Conservation (phyloP, 2,113 vertebrate genomes). For the Oryzias javanicus region DNA sequence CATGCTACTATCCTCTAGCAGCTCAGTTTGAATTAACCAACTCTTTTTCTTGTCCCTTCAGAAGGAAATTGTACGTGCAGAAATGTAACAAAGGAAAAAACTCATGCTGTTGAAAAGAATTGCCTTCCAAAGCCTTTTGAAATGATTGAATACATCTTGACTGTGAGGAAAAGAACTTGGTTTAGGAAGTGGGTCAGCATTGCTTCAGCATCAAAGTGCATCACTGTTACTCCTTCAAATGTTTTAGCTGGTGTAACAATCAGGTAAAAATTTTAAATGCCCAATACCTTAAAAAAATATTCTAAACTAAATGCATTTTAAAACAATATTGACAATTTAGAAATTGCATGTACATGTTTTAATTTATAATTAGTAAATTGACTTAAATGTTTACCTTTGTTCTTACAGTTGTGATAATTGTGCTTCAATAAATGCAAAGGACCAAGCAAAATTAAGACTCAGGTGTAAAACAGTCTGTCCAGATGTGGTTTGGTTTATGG, state of each 20-base stretch:
- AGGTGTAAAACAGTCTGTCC: conserved; percentile 63
- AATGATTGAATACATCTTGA: conserved; percentile 55
- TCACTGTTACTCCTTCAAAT: conserved; percentile 58
- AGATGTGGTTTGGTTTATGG: conserved; percentile 70
- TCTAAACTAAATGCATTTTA: neutral
- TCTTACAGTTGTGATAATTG: conserved; percentile 68
- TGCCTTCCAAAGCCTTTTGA: conserved; percentile 73
- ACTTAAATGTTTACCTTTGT: conserved; percentile 6
- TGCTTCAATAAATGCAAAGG: conserved; percentile 25
- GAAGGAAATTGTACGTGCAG: conserved; percentile 66
- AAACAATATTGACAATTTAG: no score
- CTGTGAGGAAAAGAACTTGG: conserved; percentile 44
- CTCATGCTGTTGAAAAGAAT: conserved; percentile 44
- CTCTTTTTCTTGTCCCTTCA: conserved; percentile 31
- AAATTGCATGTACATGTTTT: no score
- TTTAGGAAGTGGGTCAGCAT: conserved; percentile 37
- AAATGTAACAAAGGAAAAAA: conserved; percentile 25
- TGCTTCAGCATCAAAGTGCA: conserved; percentile 56
- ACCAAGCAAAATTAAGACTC: conserved; percentile 57
- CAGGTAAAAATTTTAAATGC: conserved; percentile 48
- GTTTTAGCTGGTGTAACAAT: conserved; percentile 59
- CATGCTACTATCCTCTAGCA: no score
- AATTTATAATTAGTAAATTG: no score
- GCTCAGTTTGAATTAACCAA: neutral
- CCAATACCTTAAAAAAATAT: neutral